phyloP scores from a whole-genome alignment of 2,113 vertebrate species.

The Neofelis nebulosa region DNA sequence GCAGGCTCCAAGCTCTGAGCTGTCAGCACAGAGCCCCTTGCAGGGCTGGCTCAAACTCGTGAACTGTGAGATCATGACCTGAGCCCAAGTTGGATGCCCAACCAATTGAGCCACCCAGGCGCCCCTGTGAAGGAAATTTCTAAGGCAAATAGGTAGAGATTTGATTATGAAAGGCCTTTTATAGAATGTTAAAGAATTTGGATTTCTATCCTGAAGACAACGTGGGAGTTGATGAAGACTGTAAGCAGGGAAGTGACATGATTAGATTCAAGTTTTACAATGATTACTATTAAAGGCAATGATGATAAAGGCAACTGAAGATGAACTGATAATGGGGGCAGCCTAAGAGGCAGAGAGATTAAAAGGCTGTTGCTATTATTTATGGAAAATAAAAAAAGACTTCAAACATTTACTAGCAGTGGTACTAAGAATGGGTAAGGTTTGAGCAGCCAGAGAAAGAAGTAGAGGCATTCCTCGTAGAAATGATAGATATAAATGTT shows the following conservation, averaged over 20 bases:
- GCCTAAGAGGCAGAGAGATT: not conserved
- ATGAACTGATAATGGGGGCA: not conserved
- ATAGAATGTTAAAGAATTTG: not conserved
- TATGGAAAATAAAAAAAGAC: not conserved
- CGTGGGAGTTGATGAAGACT: not conserved
- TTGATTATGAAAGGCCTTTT: slow-evolving; percentile 12
- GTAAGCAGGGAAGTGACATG: slow-evolving; percentile 6
- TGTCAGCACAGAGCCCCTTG: no score
- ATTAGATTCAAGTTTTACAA: not conserved
- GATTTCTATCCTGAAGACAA: slow-evolving; percentile 21
- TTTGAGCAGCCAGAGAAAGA: not conserved
- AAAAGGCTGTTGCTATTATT: not conserved
- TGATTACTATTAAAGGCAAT: not conserved
- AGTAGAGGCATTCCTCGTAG: not conserved
- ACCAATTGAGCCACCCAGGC: no score
- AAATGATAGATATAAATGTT: not conserved
- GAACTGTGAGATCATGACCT: no score
- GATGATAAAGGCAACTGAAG: not conserved
- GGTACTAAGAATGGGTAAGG: not conserved
- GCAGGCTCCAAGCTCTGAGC: no score
- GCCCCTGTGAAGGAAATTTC: not conserved
- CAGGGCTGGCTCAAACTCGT: no score
- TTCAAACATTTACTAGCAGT: not conserved
- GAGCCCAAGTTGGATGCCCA: no score
- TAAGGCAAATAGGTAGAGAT: not conserved